Evolutionary conservation across 2,888 invertebrate genomes (phyloP).

Genomic region (Timema cristinae): DNA sequence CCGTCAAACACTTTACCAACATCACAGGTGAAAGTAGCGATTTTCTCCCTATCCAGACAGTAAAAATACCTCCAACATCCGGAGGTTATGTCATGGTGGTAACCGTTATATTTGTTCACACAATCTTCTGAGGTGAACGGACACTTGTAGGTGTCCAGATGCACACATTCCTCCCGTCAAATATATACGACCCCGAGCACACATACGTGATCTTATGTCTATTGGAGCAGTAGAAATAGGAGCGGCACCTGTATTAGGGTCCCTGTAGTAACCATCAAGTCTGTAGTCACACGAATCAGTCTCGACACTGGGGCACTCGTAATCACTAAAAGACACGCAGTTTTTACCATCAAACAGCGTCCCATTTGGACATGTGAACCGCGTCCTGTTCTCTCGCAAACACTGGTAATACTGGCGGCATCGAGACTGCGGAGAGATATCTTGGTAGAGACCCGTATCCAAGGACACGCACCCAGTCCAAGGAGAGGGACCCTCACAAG

Average conservation of each 20-base stretch:
- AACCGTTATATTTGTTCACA: conserved; percentile 51
- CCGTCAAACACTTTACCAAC: conserved; percentile 58
- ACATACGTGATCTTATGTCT: conserved; percentile 57
- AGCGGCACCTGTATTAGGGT: conserved; percentile 51
- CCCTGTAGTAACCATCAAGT: conserved; percentile 54
- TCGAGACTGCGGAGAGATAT: conserved; percentile 49
- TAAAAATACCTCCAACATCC: conserved; percentile 57
- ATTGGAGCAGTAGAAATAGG: conserved; percentile 55
- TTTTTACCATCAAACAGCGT: conserved; percentile 49
- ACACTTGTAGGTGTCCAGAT: conserved; percentile 42
- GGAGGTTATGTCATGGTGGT: conserved; percentile 53
- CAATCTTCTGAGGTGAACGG: conserved; percentile 49
- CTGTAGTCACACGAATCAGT: conserved; percentile 46
- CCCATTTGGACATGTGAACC: conserved; percentile 46
- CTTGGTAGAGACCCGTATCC: conserved; percentile 46
- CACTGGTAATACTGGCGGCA: conserved; percentile 54
- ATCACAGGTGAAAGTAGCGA: conserved; percentile 54
- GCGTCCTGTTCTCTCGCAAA: conserved; percentile 45
- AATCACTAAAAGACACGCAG: conserved; percentile 44
- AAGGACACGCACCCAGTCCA: conserved; percentile 37
- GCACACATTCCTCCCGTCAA: conserved; percentile 54
- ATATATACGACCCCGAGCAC: conserved; percentile 51
- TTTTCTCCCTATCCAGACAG: conserved; percentile 54
- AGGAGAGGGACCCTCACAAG: conserved; percentile 33
- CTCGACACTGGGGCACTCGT: conserved; percentile 50